Evolutionary conservation across 2,888 invertebrate genomes (phyloP), one percentile per base, ranked within the genome.

Genomic region (Trissoscelio sp.): DNA sequence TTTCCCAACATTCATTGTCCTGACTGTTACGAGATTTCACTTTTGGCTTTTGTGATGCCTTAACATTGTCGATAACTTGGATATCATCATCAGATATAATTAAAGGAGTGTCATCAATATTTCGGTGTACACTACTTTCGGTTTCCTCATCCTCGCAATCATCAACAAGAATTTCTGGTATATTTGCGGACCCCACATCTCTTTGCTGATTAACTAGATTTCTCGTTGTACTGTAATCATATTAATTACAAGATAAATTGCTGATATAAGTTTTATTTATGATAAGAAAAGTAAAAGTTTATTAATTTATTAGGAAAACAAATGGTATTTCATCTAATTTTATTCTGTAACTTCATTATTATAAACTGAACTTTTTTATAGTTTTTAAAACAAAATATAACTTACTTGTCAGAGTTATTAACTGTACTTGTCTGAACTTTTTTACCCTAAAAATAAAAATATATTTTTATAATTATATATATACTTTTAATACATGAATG

Each of bases 91-190:
- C 77, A 24, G 92, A 92, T 3, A 93, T 92, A 83, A 92, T 92
- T 3, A 92, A 91, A 3, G 93, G 93, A 9, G 92, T 92, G 57
- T 91, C 88, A 6, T 90, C 86, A 11, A 16, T 60, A n/a, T 58
- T 81, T 4, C 51, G 42, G 39, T 81, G 81, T 34, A 81, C 81
- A 39, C 34, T 48, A 11, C 73, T 81, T 66, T 77, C 77, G 16
- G 86, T 75, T 11, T 81, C 79, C 46, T 77, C 74, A 9, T 81
- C 51, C 1, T 28, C 6, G n/a, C n/a, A n/a, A 0, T 64, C 80
- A 9, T 51, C 24, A 3, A 39, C 69, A 9, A 77, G 60, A 11
- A 81, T 18, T 20, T 70, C 62, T 18, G 77, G 78, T 20, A 78
- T 64, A 3, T 28, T n/a, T 28, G 4, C 28, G 4, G 16, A 12